phyloP scores from a whole-genome alignment of 2,797 vertebrate species.

The Urosaurus nigricauda region DNA sequence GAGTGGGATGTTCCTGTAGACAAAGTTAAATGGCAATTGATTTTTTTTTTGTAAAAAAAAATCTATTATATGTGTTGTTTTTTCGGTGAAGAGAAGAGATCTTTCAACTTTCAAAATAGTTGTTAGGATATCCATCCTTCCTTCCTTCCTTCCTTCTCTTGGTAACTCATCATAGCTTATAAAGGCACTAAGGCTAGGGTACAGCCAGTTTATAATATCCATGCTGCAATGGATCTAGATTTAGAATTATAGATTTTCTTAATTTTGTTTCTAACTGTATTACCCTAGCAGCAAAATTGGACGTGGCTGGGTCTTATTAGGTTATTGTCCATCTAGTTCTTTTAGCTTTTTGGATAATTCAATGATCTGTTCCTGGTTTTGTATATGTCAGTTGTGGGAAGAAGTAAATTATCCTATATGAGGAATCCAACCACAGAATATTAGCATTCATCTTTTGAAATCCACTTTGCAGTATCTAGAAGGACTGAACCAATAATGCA shows the following conservation, averaged over 20 bases:
- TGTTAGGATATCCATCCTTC: neutral
- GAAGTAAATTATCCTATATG: conserved; percentile 42
- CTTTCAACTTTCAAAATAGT: neutral
- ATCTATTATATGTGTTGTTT: neutral
- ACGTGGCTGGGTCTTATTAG: conserved; percentile 35
- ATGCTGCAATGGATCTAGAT: conserved; percentile 28
- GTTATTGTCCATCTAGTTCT: conserved; percentile 42
- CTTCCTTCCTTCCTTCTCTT: neutral
- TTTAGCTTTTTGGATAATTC: conserved; percentile 51
- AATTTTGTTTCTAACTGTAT: conserved; percentile 52
- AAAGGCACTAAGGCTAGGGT: neutral
- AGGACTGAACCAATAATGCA: conserved; percentile 10
- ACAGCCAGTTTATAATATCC: conserved; percentile 8
- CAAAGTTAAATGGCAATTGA: neutral
- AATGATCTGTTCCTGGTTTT: conserved; percentile 48
- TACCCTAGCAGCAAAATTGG: conserved; percentile 40
- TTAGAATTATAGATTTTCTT: conserved; percentile 46
- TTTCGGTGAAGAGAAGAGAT: neutral
- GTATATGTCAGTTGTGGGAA: conserved; percentile 42
- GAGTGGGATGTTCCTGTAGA: neutral
- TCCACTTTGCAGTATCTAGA: conserved; percentile 22
- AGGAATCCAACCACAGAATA: conserved; percentile 21
- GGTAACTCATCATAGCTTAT: neutral
- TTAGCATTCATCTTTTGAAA: conserved; percentile 29
- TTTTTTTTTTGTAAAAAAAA: neutral